phyloP scores from a whole-genome alignment of 2,797 vertebrate species.

The Liasis olivaceus region DNA sequence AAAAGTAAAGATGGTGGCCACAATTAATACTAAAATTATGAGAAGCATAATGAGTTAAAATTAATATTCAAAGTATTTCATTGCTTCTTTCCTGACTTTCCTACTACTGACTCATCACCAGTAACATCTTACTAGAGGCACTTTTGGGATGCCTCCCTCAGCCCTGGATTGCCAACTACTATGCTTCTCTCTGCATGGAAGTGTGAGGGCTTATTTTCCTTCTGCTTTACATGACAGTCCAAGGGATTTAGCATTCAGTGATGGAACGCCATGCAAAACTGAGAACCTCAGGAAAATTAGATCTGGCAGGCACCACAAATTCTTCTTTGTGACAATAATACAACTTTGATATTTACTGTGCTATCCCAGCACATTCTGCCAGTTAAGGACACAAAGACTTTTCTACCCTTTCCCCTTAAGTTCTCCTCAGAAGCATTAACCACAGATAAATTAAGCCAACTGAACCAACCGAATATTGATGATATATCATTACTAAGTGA shows the following conservation, averaged over 20 bases:
- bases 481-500: background rate
- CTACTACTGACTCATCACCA: fast-evolving
- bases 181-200: background rate
- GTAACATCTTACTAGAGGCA: background rate
- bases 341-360: background rate
- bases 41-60: background rate
- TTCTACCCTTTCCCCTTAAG: background rate
- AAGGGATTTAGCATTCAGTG: background rate
- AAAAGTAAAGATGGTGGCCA: too few species aligned
- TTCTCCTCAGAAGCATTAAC: background rate
- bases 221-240: background rate
- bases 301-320: background rate
- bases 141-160: constrained; percentile 3
- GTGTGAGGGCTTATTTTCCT: background rate
- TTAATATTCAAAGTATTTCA: constrained; percentile 5
- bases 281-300: constrained; percentile 13
- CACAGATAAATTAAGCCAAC: background rate
- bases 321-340: background rate
- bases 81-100: constrained; percentile 28
- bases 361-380: constrained; percentile 1
- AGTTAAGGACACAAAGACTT: background rate
- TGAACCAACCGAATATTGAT: background rate
- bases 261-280: background rate
- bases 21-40: fast-evolving
- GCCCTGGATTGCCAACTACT: fast-evolving